Conservation (phyloP, 2,797 vertebrate genomes). For the Setipinna tenuifilis region DNA sequence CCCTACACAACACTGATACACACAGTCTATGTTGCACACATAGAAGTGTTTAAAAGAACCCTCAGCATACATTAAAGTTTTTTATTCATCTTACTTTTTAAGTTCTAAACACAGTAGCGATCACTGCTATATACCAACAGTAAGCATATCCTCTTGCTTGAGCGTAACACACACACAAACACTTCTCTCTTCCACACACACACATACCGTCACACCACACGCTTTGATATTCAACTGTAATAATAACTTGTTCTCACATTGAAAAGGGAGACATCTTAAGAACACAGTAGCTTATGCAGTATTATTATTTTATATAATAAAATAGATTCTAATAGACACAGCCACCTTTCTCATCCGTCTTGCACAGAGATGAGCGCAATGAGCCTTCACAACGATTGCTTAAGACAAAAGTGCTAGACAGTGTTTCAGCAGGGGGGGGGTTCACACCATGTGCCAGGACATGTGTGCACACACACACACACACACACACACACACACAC, state of each 20-base stretch:
- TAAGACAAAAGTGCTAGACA: constrained; percentile 52
- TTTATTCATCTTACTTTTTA: not conserved
- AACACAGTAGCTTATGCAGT: not conserved
- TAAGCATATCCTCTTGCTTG: not conserved
- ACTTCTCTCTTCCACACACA: not conserved
- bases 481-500: constrained; percentile 33
- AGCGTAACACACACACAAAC: not conserved
- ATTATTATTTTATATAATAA: constrained; percentile 41
- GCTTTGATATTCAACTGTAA: constrained; percentile 21
- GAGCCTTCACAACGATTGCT: constrained; percentile 57
- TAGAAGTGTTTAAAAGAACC: not conserved
- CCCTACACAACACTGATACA: not conserved
- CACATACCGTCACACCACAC: not conserved
- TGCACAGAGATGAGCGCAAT: constrained; percentile 38
- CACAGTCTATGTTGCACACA: not conserved
- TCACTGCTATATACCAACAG: not conserved
- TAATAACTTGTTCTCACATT: constrained; percentile 9
- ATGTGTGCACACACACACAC: constrained; percentile 38
- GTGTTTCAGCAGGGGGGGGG: constrained; percentile 39
- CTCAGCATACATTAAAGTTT: not conserved
- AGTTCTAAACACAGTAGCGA: not conserved
- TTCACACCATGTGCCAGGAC: constrained; percentile 29
- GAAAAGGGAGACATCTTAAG: not conserved
- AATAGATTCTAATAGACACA: constrained; percentile 43
- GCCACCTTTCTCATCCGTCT: constrained; percentile 43